Base-by-base conservation (phyloP, 2,113 vertebrate genomes). In the Vidua macroura region DNA sequence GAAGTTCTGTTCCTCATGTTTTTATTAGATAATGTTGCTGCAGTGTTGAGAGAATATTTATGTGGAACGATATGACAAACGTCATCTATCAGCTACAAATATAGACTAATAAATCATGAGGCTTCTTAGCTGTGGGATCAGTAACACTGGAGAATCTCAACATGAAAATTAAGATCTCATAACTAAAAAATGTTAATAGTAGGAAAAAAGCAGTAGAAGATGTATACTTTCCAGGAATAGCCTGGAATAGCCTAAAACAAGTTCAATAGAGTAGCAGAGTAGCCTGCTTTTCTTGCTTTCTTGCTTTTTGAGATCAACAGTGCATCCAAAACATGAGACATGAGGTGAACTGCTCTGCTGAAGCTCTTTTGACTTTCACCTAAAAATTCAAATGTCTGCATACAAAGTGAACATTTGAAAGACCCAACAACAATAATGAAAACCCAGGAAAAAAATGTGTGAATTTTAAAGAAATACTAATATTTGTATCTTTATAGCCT, bases 11-110 rank as follows among this genome's bases (percentile, higher is more conserved):
- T 73, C 9, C 27, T 66, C 27, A 8, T 27, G 23, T 68, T 91
- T 90, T 51, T 91, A 60, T 87, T 41, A 84, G 53, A n/a, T 70
- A 73, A 96, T 20, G 9, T 66, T 78, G 19, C 22, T 82, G 67
- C 28, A 72, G 12, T 19, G 28, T 44, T 91, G 63, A 93, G 20
- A 76, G 12, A 69, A 72, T 55, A 70, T 70, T 91, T 70, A 43
- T 15, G 17, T 82, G 52, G 24, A 87, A 58, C 0, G 0, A 48
- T 56, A 49, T 11, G 56, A 77, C 33, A 74, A 86, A 49, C 0
- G 0, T 55, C 48, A 78, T 3, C 0, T 15, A 75, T 64, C 8
- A 20, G 5, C 37, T 80, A 80, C 43, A 86, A 77, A 67, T 44
- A 59, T 0, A 77, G 35, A 83, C 10, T 18, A 83, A 78, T 86